Evolutionary conservation across 2,113 vertebrate genomes (phyloP).

Genomic region (Mugil cephalus): DNA sequence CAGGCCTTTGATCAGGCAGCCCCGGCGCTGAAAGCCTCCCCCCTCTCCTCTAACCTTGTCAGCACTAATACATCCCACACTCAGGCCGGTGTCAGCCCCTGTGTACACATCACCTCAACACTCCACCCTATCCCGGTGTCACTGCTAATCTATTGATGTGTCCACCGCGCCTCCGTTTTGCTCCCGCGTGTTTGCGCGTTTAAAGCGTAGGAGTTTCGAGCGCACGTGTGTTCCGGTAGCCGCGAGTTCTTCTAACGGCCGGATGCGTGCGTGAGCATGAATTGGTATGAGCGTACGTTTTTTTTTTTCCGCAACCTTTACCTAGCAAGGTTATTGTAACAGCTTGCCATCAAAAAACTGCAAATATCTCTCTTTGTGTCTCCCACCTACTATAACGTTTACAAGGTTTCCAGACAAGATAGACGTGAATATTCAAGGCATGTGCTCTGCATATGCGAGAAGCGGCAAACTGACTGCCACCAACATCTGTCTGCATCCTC

Average conservation of each 20-base stretch:
- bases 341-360: conserved; percentile 51
- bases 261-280: conserved; percentile 13
- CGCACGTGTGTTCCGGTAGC: conserved; percentile 21
- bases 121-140: conserved; percentile 60
- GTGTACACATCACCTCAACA: conserved; percentile 77
- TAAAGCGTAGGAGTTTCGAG: not conserved
- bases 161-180: conserved; percentile 54
- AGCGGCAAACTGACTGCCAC: conserved; percentile 15
- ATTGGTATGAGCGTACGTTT: conserved; percentile 21
- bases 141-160: conserved; percentile 71
- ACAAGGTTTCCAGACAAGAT: conserved; percentile 15
- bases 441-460: conserved; percentile 31
- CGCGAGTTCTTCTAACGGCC: conserved; percentile 19
- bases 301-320: conserved; percentile 57
- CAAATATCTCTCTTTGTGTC: conserved; percentile 22
- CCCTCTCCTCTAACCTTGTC: conserved; percentile 76
- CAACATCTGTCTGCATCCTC: conserved; percentile 21
- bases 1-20: conserved; percentile 76
- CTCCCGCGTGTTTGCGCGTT: conserved; percentile 16
- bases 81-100: conserved; percentile 71
- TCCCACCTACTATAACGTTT: conserved; percentile 20
- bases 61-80: conserved; percentile 78
- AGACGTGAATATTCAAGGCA: conserved; percentile 38
- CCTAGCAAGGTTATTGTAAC: conserved; percentile 63
- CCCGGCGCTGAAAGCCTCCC: conserved; percentile 57